These are phyloP conservation scores for Gambusia holbrooki DNA, from an alignment of 2,113 vertebrate genomes.

Conservation along the genomic window DNA sequence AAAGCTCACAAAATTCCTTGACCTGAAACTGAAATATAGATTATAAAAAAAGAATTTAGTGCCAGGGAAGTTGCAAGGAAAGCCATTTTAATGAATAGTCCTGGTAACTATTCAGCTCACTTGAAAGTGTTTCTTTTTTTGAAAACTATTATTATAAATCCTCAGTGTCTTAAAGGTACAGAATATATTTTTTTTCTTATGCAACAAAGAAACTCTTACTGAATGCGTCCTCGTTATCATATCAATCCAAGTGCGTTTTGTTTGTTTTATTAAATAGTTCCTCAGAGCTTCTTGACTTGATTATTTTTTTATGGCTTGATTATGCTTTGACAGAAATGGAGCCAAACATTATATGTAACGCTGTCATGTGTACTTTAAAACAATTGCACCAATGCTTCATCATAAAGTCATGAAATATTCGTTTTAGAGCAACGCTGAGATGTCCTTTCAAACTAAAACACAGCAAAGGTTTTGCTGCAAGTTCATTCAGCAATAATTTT, in stretches of 20 bases:
- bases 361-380: not conserved
- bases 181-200: not conserved
- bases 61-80: not conserved
- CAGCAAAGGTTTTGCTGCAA: not conserved
- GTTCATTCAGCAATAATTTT: slow-evolving; percentile 1
- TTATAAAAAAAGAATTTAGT: not conserved
- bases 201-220: not conserved
- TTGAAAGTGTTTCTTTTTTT: too few relatives aligned
- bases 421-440: not conserved
- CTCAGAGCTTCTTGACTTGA: not conserved
- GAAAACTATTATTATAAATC: slow-evolving; percentile 6
- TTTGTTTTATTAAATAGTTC: slow-evolving; percentile 4
- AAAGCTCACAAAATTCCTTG: slow-evolving; percentile 1
- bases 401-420: not conserved
- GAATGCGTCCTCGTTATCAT: not conserved
- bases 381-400: not conserved
- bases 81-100: not conserved
- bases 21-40: slow-evolving; percentile 24
- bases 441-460: not conserved
- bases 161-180: slow-evolving; percentile 12
- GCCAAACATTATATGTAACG: too few relatives aligned
- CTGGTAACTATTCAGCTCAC: too few relatives aligned
- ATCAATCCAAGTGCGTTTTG: not conserved
- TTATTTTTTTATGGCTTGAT: not conserved
- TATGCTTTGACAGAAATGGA: too few relatives aligned